Evolutionary conservation across 1,140 invertebrate species (phyloP), one percentile per base, ranked within the genome.

Genomic region (Lordiphosa collinella): DNA sequence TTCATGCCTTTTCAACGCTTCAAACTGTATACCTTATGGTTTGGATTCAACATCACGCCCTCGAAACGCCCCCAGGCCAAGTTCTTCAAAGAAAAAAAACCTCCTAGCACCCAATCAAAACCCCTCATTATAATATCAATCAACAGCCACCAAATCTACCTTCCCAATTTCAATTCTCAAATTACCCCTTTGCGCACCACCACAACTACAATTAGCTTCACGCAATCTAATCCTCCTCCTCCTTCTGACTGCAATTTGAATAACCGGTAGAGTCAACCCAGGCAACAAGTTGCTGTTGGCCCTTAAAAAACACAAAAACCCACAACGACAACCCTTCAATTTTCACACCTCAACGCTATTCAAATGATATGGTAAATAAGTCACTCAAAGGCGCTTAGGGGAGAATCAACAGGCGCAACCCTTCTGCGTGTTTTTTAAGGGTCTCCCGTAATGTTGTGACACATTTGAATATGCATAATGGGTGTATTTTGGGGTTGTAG

Each of bases 341-440:
- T 34, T 65, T 75, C 50, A 84, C 73, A 85, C 78, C 79, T 84
- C 73, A 49, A 3, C 40, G 79, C 79, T 73, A 84, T 84, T 84
- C 73, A 84, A 84, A 84, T 84, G 79, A 84, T 69, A 82, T 84
- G 76, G 82, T 84, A 84, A 82, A 84, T 44, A 73, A 29, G 41
- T 12, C 7, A 29, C 25, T 6, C 13, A 14, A 38, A 12, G 11
- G 58, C 46, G 62, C 49, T 55, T 25, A 34, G 65, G 55, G 51
- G 13, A 11, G 55, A 44, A 58, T 70, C 78, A 84, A 84, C 78
- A 84, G 14, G 10, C 34, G 18, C 74, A 80, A 72, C 78, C 78
- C 79, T 70, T 84, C 59, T 61, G 59, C 4, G 0, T 11, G 6
- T 43, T 44, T 6, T 44, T 13, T 31, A 9, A 4, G 6, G 41